Evolutionary conservation across 2,797 vertebrate genomes (phyloP).

Genomic region (Myotis daubentonii): DNA sequence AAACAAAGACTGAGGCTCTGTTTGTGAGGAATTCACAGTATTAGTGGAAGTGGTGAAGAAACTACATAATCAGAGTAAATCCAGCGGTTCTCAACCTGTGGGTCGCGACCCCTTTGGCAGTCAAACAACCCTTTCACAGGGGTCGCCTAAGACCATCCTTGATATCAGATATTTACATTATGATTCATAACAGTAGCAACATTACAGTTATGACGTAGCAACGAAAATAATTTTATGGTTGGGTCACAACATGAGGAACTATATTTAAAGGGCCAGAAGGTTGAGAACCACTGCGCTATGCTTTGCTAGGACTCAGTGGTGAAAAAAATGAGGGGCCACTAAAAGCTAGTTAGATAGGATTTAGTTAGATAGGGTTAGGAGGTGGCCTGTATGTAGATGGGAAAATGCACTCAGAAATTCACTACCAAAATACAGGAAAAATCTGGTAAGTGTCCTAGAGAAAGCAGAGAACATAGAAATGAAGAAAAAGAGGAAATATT

Average conservation of each 20-base stretch:
- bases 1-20: background rate
- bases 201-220: too few species aligned
- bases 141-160: too few species aligned
- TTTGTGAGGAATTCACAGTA: background rate
- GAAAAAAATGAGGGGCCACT: background rate
- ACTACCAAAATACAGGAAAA: background rate
- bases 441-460: background rate
- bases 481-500: background rate
- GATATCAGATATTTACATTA: too few species aligned
- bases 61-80: background rate
- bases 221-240: too few species aligned
- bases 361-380: background rate
- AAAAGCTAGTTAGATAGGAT: background rate
- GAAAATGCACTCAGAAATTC: background rate
- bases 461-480: background rate
- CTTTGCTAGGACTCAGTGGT: background rate
- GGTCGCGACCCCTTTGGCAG: too few species aligned
- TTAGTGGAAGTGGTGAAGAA: background rate
- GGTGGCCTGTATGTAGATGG: background rate
- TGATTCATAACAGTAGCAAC: too few species aligned
- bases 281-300: background rate
- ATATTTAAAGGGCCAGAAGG: too few species aligned
- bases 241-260: too few species aligned
- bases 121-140: too few species aligned
- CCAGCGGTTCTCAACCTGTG: too few species aligned